Conservation (phyloP, 1,140 invertebrate genomes). For the Panagrolaimus sp. region DNA sequence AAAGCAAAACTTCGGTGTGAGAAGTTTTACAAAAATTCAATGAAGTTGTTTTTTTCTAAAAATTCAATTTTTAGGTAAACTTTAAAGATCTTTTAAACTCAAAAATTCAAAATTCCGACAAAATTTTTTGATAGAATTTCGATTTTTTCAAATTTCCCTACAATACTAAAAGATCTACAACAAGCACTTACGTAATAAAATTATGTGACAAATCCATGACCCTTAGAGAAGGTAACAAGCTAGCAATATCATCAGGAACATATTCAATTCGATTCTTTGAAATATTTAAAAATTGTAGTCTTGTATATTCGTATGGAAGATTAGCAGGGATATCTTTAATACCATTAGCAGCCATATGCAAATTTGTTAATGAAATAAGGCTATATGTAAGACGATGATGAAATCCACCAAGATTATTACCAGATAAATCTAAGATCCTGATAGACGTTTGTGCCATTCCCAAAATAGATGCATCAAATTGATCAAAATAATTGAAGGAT, state of each 20-base stretch:
- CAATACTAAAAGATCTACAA: too few species aligned
- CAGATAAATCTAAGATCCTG: constrained; percentile 40
- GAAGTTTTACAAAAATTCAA: too few species aligned
- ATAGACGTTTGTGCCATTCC: constrained; percentile 39
- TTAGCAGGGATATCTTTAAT: constrained; percentile 35
- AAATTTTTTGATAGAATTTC: too few species aligned
- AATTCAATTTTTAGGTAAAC: too few species aligned
- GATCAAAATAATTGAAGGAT: constrained; percentile 46
- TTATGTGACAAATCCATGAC: constrained; percentile 45
- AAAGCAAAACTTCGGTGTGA: too few species aligned
- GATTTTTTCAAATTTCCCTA: too few species aligned
- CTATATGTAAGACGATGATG: constrained; percentile 22
- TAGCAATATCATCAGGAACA: constrained; percentile 27
- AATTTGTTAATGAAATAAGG: constrained; percentile 28
- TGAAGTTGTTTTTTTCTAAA: too few species aligned
- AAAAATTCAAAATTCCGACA: too few species aligned
- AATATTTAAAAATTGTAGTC: constrained; percentile 36
- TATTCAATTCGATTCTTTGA: constrained; percentile 28
- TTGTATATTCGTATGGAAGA: constrained; percentile 32
- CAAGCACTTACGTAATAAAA: constrained; percentile 30
- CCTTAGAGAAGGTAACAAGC: constrained; percentile 26
- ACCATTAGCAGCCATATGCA: constrained; percentile 49
- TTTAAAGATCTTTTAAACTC: too few species aligned
- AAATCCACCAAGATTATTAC: constrained; percentile 35
- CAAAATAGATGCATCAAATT: constrained; percentile 44